Conservation (phyloP, 2,113 vertebrate species). For the Oriolus oriolus region DNA sequence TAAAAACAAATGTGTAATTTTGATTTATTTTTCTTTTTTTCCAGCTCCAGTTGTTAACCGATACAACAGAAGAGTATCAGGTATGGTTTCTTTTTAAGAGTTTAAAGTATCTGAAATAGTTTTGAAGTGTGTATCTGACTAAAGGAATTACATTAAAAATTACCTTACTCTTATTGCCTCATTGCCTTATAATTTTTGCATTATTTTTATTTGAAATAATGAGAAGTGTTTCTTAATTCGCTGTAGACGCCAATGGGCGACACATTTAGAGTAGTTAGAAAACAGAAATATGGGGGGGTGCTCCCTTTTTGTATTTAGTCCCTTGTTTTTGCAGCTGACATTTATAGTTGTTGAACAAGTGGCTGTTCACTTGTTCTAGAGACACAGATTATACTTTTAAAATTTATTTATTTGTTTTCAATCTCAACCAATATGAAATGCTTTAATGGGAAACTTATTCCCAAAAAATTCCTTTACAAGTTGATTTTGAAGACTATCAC, state of each 20-base stretch:
- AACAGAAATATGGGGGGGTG: neutral
- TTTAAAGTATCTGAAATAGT: neutral
- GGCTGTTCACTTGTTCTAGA: neutral
- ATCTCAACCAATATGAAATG: neutral
- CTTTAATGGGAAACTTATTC: neutral
- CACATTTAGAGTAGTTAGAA: neutral
- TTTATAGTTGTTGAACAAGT: neutral
- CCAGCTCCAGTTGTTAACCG: conserved; percentile 87
- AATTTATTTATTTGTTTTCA: neutral
- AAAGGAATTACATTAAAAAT: neutral
- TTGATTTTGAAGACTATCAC: neutral
- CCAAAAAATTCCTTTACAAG: neutral
- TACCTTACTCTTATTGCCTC: neutral
- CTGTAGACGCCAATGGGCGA: neutral
- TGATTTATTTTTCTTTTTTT: conserved; percentile 35
- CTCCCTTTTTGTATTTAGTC: neutral
- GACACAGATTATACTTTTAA: neutral
- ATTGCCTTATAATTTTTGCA: neutral
- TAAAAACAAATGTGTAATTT: neutral
- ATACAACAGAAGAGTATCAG: conserved; percentile 94
- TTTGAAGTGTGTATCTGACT: neutral
- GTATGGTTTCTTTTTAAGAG: conserved; percentile 70
- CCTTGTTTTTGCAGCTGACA: neutral
- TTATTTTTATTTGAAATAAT: neutral
- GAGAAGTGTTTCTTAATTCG: neutral